phyloP scores from a whole-genome alignment of 2,113 vertebrate species.

The Delphinus delphis region DNA sequence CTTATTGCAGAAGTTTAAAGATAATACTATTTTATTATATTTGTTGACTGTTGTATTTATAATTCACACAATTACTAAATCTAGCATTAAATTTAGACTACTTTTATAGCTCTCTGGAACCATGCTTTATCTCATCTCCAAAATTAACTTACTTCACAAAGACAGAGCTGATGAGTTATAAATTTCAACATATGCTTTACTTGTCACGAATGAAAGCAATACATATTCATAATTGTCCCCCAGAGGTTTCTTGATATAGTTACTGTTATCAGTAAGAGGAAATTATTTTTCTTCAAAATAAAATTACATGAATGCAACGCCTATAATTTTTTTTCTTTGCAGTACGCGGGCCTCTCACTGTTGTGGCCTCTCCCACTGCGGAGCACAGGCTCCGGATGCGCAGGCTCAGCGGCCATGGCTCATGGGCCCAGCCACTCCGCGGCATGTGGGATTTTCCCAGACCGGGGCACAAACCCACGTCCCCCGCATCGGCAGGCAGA shows the following conservation, averaged over 20 bases:
- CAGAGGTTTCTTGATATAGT: constrained; percentile 35
- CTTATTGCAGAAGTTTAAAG: constrained; percentile 45
- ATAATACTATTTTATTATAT: constrained; percentile 36
- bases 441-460: no score
- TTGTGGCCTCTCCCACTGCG: no score
- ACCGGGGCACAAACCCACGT: no score
- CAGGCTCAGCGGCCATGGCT: no score
- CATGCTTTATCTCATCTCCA: constrained; percentile 7
- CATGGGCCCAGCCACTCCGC: no score
- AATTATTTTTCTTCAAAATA: constrained; percentile 49
- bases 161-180: constrained; percentile 45
- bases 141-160: constrained; percentile 52
- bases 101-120: constrained; percentile 19
- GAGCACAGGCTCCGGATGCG: no score
- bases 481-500: no score
- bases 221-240: constrained; percentile 49
- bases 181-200: constrained; percentile 46
- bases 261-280: constrained; percentile 28
- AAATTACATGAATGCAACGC: not conserved
- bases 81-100: constrained; percentile 16
- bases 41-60: not conserved
- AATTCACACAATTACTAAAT: constrained; percentile 56
- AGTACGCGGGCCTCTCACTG: no score
- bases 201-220: constrained; percentile 40
- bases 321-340: not conserved